phyloP scores from a whole-genome alignment of 2,888 invertebrate species.

The Nasonia oneida region DNA sequence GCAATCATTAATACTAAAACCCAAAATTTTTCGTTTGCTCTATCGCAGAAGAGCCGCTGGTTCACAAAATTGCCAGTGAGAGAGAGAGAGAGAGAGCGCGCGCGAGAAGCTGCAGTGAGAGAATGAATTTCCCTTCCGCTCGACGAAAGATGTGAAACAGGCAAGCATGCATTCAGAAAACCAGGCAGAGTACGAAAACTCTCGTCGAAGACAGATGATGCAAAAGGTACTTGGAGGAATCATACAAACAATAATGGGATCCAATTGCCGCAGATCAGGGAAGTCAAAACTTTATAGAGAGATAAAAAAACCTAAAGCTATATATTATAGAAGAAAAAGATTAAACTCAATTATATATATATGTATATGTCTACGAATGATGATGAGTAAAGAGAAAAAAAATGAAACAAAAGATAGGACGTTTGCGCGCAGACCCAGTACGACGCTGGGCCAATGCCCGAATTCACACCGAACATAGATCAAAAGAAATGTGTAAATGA shows the following conservation, averaged over 20 bases:
- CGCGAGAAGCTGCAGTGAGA: slow-evolving; percentile 21
- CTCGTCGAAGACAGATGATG: slow-evolving; percentile 47
- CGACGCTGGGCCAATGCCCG: slow-evolving; percentile 68
- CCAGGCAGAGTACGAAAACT: slow-evolving; percentile 34
- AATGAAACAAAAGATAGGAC: slow-evolving; percentile 59
- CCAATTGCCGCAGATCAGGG: slow-evolving; percentile 50
- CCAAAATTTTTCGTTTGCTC: slow-evolving; percentile 70
- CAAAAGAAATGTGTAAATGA: slow-evolving; percentile 61
- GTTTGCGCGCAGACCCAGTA: slow-evolving; percentile 67
- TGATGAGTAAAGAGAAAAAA: slow-evolving; percentile 46
- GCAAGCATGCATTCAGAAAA: slow-evolving; percentile 24
- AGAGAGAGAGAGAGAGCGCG: background rate
- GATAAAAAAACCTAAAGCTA: slow-evolving; percentile 54
- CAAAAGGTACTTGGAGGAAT: slow-evolving; percentile 56
- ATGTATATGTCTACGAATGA: slow-evolving; percentile 49
- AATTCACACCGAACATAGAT: slow-evolving; percentile 61
- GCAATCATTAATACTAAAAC: slow-evolving; percentile 73
- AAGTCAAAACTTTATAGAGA: slow-evolving; percentile 57
- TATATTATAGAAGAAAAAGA: slow-evolving; percentile 48
- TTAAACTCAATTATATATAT: slow-evolving; percentile 43
- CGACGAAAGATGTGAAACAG: slow-evolving; percentile 41
- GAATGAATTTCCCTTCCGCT: slow-evolving; percentile 50
- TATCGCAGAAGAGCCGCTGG: slow-evolving; percentile 5
- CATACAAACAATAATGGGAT: slow-evolving; percentile 36
- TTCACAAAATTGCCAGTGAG: slow-evolving; percentile 24